Base-by-base conservation (phyloP, 2,888 invertebrate genomes). In the Emesis castigata region DNA sequence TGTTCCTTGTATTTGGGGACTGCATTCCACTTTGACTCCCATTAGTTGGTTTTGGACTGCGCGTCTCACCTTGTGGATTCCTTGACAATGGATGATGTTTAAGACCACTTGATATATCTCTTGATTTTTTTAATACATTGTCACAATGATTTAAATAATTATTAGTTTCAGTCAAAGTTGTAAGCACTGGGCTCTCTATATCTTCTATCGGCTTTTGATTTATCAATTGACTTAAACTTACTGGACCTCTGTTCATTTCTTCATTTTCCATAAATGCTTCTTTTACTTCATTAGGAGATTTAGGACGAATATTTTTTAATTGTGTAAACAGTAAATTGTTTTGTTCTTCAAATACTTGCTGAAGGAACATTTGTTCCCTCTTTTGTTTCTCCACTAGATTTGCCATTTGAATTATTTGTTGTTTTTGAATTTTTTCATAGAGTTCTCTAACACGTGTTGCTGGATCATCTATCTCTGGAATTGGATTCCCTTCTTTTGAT, bases 261-360 rank as follows among this genome's bases (percentile, higher is more conserved):
- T 90, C 90, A 3, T 85, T 80, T 1, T 94, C 94, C 1, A 81
- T 87, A 94, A 95, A 94, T n/a, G 94, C 94, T 71, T 92, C 90
- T 77, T 93, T 94, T 0, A 86, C 88, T 84, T 94, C 93, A 3
- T 90, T 88, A 0, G 93, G 91, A 1, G 94, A 91, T 80, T 91
- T 93, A 0, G 95, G 95, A 61, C 93, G 93, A 66, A 95, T 94
- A 0, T 91, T 93, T 84, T 95, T 95, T 18, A 95, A 85, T 80
- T 94, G 95, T 70, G 92, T 95, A 90, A 96, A 93, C 1, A 98
- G 91, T 76, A 96, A 90, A 79, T 94, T 94, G 87, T 97, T 97
- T 88, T 97, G 97, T 68, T 96, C 96, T 82, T 97, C 97, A 85
- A 97, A 97, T 61, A 96, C 95, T 86, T 96, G 94, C 85, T 97